Evolutionary conservation across 1,140 invertebrate species (phyloP).

Genomic region (Nilaparvata lugens): DNA sequence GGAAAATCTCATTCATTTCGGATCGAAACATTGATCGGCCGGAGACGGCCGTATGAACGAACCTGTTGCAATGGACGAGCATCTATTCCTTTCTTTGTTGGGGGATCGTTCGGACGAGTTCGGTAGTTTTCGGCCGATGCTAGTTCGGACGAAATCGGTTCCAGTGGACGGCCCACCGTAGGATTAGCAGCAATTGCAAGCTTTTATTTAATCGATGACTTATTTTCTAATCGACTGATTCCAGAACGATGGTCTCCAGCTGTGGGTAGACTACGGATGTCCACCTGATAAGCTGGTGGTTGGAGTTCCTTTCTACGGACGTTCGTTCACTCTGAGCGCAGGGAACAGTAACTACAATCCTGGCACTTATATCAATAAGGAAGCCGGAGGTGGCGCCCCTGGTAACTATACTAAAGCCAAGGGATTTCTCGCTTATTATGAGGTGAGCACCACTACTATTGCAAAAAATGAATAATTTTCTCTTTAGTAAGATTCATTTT

Average conservation of each 20-base stretch:
- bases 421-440: constrained; percentile 55
- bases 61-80: too few relatives aligned
- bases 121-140: too few relatives aligned
- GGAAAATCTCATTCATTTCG: too few relatives aligned
- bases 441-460: constrained; percentile 41
- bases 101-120: too few relatives aligned
- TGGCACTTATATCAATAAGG: constrained; percentile 57
- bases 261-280: constrained; percentile 82
- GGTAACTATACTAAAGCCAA: constrained; percentile 74
- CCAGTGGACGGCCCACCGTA: too few relatives aligned
- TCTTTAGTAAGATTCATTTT: constrained; percentile 13
- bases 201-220: too few relatives aligned
- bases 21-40: too few relatives aligned
- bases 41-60: too few relatives aligned
- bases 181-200: too few relatives aligned
- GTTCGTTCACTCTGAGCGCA: constrained; percentile 41
- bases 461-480: neutral
- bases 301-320: constrained; percentile 45
- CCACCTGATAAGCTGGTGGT: constrained; percentile 79
- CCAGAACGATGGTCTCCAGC: constrained; percentile 70
- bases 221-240: neutral
- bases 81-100: too few relatives aligned
- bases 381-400: constrained; percentile 71
- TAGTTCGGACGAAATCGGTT: too few relatives aligned
- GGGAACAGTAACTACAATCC: constrained; percentile 73